Evolutionary conservation across 2,113 vertebrate species (phyloP), one percentile per base, ranked within the genome.

Genomic region (Neoarius graeffei): DNA sequence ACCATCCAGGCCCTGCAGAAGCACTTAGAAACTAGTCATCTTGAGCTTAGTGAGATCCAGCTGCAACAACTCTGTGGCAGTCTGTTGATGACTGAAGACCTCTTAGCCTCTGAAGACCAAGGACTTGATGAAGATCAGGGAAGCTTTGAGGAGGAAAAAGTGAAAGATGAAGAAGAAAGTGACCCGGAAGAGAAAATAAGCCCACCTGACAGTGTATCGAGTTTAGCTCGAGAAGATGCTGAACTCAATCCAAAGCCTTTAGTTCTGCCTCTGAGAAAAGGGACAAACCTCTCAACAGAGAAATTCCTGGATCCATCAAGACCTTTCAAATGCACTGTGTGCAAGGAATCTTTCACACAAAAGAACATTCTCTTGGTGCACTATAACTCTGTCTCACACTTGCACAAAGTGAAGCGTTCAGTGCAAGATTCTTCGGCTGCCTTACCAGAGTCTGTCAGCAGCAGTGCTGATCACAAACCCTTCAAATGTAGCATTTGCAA

Each of bases 351-450:
- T 67, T 99, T 99, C 92, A 99, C 98, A 0, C 98, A 99, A 81
- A 99, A 99, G 95, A 99, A 99, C 85, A 99, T 99, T 91, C 96
- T 99, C 59, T 92, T 99, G 73, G 98, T 99, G 83, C 98, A 99
- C 94, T 99, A 98, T 92, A 99, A 99, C 91, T 99, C 98, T 0
- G 98, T 99, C 86, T 99, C 98, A 85, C 98, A 99, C 93, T 94
- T 99, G 83, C 98, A 99, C 92, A 97, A 98, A 91, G 95, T 99
- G 89, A 98, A 99, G 91, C 95, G 98, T 91, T 98, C 98, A 71
- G 94, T 98, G 87, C 98, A 99, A 90, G 98, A 99, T 86, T 97
- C 97, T 10, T 93, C 96, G 30, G 95, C 94, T 0, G 96, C 96
- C 88, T 95, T 95, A 35, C 96, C 94, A 0, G 98, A 99, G 89